These are phyloP conservation scores for Macrostomum cliftonense DNA, from an alignment of 2,888 invertebrate genomes.

Conservation along the genomic window DNA sequence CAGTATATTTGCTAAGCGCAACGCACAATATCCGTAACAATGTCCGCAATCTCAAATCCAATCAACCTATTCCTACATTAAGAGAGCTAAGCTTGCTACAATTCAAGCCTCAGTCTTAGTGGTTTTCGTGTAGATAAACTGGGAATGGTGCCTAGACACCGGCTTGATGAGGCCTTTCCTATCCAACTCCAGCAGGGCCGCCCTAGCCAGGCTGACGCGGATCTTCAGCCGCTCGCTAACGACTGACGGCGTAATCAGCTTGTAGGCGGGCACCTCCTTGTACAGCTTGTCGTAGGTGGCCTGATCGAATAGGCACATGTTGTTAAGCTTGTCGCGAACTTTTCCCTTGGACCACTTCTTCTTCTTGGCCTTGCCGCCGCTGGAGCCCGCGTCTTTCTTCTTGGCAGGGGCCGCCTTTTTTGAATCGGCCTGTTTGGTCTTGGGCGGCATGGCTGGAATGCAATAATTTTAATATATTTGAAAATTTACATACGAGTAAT, in stretches of 20 bases:
- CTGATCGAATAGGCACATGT: constrained; percentile 91
- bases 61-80: too few species aligned
- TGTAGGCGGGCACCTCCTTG: constrained; percentile 61
- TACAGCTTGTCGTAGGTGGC: constrained; percentile 74
- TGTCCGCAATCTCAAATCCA: too few species aligned
- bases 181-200: constrained; percentile 76
- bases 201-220: constrained; percentile 80
- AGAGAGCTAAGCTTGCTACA: too few species aligned
- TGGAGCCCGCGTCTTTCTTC: constrained; percentile 27
- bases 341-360: constrained; percentile 99
- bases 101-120: too few species aligned
- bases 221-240: constrained; percentile 96
- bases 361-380: constrained; percentile 39
- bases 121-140: constrained; percentile 85
- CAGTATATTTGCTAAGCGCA: too few species aligned
- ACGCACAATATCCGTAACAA: too few species aligned
- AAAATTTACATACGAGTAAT: too few species aligned
- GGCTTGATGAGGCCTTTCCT: constrained; percentile 82
- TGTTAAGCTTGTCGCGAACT: constrained; percentile 97
- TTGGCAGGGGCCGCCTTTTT: constrained; percentile 15
- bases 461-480: too few species aligned
- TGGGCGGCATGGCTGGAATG: too few species aligned
- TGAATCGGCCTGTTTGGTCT: too few species aligned
- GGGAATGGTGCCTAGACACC: constrained; percentile 84
- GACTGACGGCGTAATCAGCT: constrained; percentile 93